A percentile compares a stretch with the other conserved stretches of the same genome.
phyloP scores from a whole-genome alignment of 2,888 invertebrate species.

The Polydesmus complanatus region DNA sequence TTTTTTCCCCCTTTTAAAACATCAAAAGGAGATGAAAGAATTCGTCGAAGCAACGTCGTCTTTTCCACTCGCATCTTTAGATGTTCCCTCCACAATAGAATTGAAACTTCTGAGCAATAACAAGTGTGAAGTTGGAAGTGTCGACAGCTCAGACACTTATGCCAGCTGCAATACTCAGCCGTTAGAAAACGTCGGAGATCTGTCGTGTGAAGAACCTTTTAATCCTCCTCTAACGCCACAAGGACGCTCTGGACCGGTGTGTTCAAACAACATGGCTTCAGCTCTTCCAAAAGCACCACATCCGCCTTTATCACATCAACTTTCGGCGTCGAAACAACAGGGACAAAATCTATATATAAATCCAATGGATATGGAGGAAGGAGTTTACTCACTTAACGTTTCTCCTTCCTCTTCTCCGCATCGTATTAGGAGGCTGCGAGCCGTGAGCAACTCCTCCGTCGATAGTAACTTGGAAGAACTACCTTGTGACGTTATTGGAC shows the following conservation, averaged over 20 bases:
- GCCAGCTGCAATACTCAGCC: slow-evolving; percentile 94
- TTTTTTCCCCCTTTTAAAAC: neutral
- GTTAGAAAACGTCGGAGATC: slow-evolving; percentile 46
- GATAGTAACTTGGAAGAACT: slow-evolving; percentile 24
- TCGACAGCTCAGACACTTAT: slow-evolving; percentile 79
- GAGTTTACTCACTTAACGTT: neutral
- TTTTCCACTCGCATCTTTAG: slow-evolving; percentile 1
- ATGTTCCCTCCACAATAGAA: slow-evolving; percentile 12
- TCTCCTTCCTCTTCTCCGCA: slow-evolving; percentile 1
- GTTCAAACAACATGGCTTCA: slow-evolving; percentile 24
- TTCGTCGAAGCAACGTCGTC: slow-evolving; percentile 8
- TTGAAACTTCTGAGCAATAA: slow-evolving; percentile 12
- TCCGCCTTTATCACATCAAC: slow-evolving; percentile 9
- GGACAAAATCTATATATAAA: slow-evolving; percentile 29
- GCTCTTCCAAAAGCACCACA: slow-evolving; percentile 19
- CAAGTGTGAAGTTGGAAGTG: slow-evolving; percentile 34
- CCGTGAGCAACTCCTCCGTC: slow-evolving; percentile 26
- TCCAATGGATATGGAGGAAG: slow-evolving; percentile 27
- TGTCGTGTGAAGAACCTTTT: slow-evolving; percentile 17
- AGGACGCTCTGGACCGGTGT: neutral
- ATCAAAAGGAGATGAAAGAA: slow-evolving; percentile 11
- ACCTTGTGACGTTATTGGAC: slow-evolving; percentile 25
- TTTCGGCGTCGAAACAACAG: neutral
- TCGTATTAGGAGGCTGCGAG: neutral
- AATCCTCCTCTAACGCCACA: slow-evolving; percentile 4